Evolutionary conservation across 2,113 vertebrate genomes (phyloP).

Genomic region (Phyllostomus hastatus): DNA sequence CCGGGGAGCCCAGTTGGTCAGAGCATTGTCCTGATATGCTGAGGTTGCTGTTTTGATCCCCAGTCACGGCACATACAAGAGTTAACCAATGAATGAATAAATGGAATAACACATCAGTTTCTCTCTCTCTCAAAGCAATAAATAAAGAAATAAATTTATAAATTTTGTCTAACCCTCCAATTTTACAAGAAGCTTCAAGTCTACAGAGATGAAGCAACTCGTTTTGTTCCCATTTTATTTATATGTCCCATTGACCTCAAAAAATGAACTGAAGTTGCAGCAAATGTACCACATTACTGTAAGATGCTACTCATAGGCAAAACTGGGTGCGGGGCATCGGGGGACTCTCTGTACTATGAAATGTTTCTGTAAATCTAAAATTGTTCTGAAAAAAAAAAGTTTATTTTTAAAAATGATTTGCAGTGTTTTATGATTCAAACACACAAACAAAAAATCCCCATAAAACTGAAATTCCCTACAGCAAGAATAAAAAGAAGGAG

Average conservation of each 20-base stretch:
- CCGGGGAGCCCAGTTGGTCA: too few species aligned
- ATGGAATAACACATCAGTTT: too few species aligned
- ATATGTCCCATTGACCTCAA: neutral
- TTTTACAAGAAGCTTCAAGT: constrained; percentile 18
- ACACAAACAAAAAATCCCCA: neutral
- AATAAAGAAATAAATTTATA: neutral
- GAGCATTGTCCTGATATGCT: too few species aligned
- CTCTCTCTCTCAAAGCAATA: too few species aligned
- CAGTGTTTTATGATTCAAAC: neutral
- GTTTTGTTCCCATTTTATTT: constrained; percentile 12
- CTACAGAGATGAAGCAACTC: neutral
- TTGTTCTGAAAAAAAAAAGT: neutral
- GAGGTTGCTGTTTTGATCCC: too few species aligned
- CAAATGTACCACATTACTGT: neutral
- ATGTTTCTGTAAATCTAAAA: constrained; percentile 29
- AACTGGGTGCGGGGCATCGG: neutral
- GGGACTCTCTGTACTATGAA: neutral
- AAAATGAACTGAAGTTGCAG: neutral
- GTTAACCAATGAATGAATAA: too few species aligned
- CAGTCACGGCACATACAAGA: too few species aligned
- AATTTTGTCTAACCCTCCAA: neutral
- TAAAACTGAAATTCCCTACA: constrained; percentile 1
- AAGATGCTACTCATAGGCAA: neutral
- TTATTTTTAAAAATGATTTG: constrained; percentile 4
- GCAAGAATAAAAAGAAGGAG: neutral